Evolutionary conservation across 1,140 invertebrate genomes (phyloP), one percentile per base, ranked within the genome.

Genomic region (Nasonia vitripennis): DNA sequence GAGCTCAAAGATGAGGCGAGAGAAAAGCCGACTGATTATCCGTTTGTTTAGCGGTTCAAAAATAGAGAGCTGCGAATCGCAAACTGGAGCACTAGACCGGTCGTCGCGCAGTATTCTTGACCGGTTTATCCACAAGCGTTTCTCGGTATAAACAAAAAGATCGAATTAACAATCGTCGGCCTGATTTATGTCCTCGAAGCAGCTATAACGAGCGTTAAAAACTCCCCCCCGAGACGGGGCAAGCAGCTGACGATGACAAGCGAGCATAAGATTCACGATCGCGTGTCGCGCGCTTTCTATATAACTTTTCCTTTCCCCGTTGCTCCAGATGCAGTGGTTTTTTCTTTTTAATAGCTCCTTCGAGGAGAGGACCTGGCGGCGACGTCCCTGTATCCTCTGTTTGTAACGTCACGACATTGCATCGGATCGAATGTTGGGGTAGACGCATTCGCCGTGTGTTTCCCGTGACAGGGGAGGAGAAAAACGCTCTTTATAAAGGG

Each of bases 241-340:
- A 45, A 41, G 14, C 75, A 78, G 68, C 80, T 73, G 45, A 37
- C 71, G 73, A 31, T 82, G 62, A 73, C 68, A 79, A 79, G 31
- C 17, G 23, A 37, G 20, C 41, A 62, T 17, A 80, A 74, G 48
- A 85, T 85, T 85, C 68, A 85, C 77, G 78, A 85, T 85, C 83
- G 77, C 78, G 83, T 80, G 83, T 31, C 45, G n/a, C 45, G n/a
- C 7, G 37, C 62, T 51, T 74, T 11, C n/a, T 67, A 41, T 73
- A 71, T 73, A 20, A 68, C 20, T 41, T 17, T 81, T 73, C 10
- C 31, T 20, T 55, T 20, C 45, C 34, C 37, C 10, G 7, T n/a
- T 62, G 55, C 20, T 62, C 55, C 55, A 62, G 55, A 62, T 62
- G 55, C 55, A 62, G 17, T 62, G 20, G 55, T n/a, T 62, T 7